Base-by-base conservation (phyloP, 2,113 vertebrate genomes). In the Phyllostomus hastatus region DNA sequence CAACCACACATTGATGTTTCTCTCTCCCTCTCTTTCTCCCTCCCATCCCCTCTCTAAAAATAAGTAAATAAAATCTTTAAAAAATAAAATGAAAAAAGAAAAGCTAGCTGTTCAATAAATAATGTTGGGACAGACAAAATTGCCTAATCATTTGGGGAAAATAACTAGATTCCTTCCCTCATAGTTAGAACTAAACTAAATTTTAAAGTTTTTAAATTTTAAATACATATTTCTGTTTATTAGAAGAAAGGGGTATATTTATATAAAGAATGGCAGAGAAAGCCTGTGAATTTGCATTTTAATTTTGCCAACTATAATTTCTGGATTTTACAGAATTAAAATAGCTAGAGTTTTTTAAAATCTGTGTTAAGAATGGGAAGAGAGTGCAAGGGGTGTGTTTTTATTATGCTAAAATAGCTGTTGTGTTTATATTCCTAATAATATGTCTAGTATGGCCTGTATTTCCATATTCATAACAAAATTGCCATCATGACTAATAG, bases 351-450 rank as follows among this genome's bases (percentile, higher is more conserved):
- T 90, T 93, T 95, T 94, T 90, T 80, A 82, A 35, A 95, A 50
- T 57, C 35, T 91, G 4, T 69, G 4, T 14, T 87, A 95, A 92
- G 35, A 79, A 93, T 69, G 16, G 89, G 43, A 75, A 87, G n/a
- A 31, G 82, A 38, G 20, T 54, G 81, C 24, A 73, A 57, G 12
- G 11, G 1, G 0, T 76, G 2, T 85, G 26, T 88, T 89, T 94
- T 90, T 87, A 67, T 70, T 93, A 28, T 86, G 33, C 52, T 90
- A 33, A 84, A 85, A 46, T 84, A 66, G 35, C 46, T 81, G 84
- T 41, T 96, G 57, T 50, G 4, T 52, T 96, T 94, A 57, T 92
- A 57, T 92, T 94, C 33, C 75, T 80, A 89, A 31, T 94, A 35
- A 3, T 75, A 19, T 69, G 3, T 67, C 43, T 20, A 46, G 2